phyloP scores from a whole-genome alignment of 2,113 vertebrate genomes.

The Lophotis ruficrista region DNA sequence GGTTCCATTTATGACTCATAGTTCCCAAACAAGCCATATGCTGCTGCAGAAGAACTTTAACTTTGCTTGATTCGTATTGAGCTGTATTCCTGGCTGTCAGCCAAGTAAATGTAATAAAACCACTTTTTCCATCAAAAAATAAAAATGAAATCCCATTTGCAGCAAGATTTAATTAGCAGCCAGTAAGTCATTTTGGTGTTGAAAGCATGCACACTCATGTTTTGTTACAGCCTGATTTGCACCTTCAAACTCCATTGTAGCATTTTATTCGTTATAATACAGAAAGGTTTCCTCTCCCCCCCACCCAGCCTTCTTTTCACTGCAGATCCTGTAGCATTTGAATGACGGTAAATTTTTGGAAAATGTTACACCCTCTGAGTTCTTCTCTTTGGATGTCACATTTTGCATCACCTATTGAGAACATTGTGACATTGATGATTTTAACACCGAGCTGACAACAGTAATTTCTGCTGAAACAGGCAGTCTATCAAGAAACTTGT shows the following conservation, averaged over 20 bases:
- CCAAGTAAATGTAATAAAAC: slow-evolving; percentile 71
- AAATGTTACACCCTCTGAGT: background rate
- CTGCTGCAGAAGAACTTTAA: slow-evolving; percentile 67
- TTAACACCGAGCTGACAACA: slow-evolving; percentile 11
- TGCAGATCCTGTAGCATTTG: background rate
- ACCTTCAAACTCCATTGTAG: slow-evolving; percentile 25
- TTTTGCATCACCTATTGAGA: background rate
- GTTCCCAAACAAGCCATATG: slow-evolving; percentile 75
- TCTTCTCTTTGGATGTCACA: background rate
- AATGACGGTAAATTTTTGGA: background rate
- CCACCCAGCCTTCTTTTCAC: background rate
- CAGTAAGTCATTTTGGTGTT: slow-evolving; percentile 50
- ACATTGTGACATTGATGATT: background rate
- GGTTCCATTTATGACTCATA: slow-evolving; percentile 77
- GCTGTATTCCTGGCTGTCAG: slow-evolving; percentile 52
- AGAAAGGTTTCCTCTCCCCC: background rate
- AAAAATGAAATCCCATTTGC: slow-evolving; percentile 72
- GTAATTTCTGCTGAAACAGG: slow-evolving; percentile 4
- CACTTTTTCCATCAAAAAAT: slow-evolving; percentile 67
- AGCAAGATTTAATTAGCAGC: slow-evolving; percentile 69
- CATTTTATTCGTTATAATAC: background rate
- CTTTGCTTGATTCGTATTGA: slow-evolving; percentile 63
- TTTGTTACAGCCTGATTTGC: slow-evolving; percentile 41
- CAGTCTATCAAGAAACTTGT: background rate
- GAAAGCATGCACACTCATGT: slow-evolving; percentile 48